A percentile compares a stretch with the other conserved stretches of the same genome.
These are phyloP conservation scores for Junonia oenone DNA, from an alignment of 2,888 invertebrate genomes.

Conservation along the genomic window DNA sequence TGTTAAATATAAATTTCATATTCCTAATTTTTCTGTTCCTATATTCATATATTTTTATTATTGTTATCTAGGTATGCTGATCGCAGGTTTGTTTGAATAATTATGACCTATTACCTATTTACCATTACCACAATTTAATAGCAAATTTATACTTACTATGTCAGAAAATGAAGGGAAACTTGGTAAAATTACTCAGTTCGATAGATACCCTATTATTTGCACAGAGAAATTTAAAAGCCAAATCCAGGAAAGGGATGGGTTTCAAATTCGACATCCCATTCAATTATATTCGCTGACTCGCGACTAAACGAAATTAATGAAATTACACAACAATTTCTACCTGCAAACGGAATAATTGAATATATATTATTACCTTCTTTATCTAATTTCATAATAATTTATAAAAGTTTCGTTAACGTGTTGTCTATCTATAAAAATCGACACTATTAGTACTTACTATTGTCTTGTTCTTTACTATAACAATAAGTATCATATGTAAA, in stretches of 20 bases:
- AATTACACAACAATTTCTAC: not conserved
- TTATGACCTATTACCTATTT: not conserved
- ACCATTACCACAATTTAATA: not conserved
- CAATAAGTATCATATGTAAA: too few relatives aligned
- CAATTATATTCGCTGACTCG: slow-evolving; percentile 7
- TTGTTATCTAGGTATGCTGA: too few relatives aligned
- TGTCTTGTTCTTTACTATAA: too few relatives aligned
- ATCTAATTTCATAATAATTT: too few relatives aligned
- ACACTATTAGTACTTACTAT: too few relatives aligned
- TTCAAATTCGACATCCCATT: not conserved
- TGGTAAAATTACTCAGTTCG: not conserved
- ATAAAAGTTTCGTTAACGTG: too few relatives aligned
- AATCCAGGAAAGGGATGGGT: slow-evolving; percentile 2
- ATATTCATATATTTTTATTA: too few relatives aligned
- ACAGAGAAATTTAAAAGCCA: not conserved
- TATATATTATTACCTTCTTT: too few relatives aligned
- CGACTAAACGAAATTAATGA: slow-evolving; percentile 7
- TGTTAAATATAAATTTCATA: too few relatives aligned
- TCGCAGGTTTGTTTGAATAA: too few relatives aligned
- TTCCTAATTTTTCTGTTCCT: too few relatives aligned
- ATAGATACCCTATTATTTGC: not conserved
- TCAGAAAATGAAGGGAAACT: not conserved
- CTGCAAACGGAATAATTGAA: not conserved
- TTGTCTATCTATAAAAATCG: too few relatives aligned
- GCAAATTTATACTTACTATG: not conserved